Evolutionary conservation across 1,140 invertebrate genomes (phyloP).

Genomic region (Drosophila littoralis): DNA sequence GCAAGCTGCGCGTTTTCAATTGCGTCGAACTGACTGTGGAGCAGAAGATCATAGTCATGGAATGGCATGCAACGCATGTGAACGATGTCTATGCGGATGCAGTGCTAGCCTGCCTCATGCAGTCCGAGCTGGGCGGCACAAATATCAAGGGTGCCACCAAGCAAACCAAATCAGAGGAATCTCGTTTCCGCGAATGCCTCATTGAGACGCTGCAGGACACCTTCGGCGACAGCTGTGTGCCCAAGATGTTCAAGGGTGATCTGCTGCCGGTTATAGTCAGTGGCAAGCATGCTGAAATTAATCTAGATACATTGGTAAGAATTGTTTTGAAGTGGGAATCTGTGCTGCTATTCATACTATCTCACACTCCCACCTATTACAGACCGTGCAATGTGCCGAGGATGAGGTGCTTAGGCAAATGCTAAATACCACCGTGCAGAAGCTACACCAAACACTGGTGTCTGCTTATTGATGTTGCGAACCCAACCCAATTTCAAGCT

Average conservation of each 20-base stretch:
- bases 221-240: conserved; percentile 97
- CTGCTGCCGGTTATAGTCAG: conserved; percentile 94
- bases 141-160: conserved; percentile 87
- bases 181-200: conserved; percentile 96
- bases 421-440: conserved; percentile 93
- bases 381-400: conserved; percentile 92
- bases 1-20: conserved; percentile 90
- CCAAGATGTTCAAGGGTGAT: conserved; percentile 96
- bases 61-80: conserved; percentile 97
- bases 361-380: conserved; percentile 55
- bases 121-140: conserved; percentile 89
- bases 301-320: conserved; percentile 91
- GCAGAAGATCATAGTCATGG: conserved; percentile 92
- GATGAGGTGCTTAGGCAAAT: conserved; percentile 94
- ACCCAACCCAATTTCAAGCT: conserved; percentile 29
- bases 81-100: conserved; percentile 99
- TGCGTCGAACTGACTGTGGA: conserved; percentile 94
- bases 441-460: conserved; percentile 93
- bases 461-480: conserved; percentile 45
- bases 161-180: conserved; percentile 90
- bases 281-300: conserved; percentile 93
- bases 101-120: conserved; percentile 92
- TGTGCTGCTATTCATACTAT: too few species aligned
- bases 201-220: conserved; percentile 97
- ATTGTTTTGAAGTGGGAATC: background rate